These are phyloP conservation scores for Nymphalis polychloros DNA, from an alignment of 2,888 invertebrate species.

Conservation along the genomic window DNA sequence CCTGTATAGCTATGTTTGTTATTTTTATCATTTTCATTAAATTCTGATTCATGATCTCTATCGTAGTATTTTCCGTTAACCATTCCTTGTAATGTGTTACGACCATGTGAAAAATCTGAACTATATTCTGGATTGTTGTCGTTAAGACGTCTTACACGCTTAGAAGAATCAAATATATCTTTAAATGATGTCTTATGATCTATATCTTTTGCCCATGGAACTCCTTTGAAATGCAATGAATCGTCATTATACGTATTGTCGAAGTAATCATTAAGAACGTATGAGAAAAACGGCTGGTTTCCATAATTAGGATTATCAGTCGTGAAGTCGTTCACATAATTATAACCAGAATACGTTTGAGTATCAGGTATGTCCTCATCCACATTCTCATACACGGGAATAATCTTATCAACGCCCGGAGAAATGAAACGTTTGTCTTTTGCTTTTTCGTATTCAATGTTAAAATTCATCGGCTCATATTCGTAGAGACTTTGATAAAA, in stretches of 20 bases:
- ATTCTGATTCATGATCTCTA: slow-evolving; percentile 48
- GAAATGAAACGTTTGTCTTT: slow-evolving; percentile 63
- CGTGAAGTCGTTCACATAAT: slow-evolving; percentile 33
- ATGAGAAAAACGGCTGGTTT: slow-evolving; percentile 65
- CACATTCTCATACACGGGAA: slow-evolving; percentile 64
- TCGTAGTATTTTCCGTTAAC: slow-evolving; percentile 44
- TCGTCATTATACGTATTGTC: slow-evolving; percentile 60
- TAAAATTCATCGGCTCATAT: slow-evolving; percentile 54
- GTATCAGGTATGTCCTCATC: slow-evolving; percentile 50
- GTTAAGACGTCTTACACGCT: slow-evolving; percentile 47
- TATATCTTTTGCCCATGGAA: slow-evolving; percentile 60
- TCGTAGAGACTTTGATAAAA: slow-evolving; percentile 60
- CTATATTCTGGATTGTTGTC: slow-evolving; percentile 32
- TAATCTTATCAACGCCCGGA: slow-evolving; percentile 45
- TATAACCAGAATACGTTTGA: slow-evolving; percentile 38
- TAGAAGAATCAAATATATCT: slow-evolving; percentile 42
- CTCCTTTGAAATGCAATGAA: slow-evolving; percentile 57
- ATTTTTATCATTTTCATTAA: slow-evolving; percentile 46
- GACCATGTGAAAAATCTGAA: not conserved
- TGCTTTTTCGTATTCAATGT: slow-evolving; percentile 53
- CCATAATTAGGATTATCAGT: slow-evolving; percentile 60
- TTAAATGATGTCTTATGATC: slow-evolving; percentile 45
- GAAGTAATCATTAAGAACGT: slow-evolving; percentile 63
- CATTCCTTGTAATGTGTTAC: slow-evolving; percentile 37
- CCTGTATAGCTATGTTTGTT: slow-evolving; percentile 46